A percentile compares a stretch with the other conserved stretches of the same genome.
phyloP scores from a whole-genome alignment of 2,888 invertebrate genomes.

The Ochropacha duplaris region DNA sequence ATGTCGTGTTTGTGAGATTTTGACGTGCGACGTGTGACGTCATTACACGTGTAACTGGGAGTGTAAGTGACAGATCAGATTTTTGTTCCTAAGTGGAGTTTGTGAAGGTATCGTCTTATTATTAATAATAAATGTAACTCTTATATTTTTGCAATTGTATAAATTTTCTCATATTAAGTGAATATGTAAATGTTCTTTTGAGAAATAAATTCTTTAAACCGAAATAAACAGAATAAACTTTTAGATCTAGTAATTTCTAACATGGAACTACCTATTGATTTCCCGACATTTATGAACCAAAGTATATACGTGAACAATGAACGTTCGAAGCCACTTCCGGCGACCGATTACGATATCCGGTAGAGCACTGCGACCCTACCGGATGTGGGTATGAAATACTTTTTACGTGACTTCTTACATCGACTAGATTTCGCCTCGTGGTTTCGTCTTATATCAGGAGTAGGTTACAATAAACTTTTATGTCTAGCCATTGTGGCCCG shows the following conservation, averaged over 20 bases:
- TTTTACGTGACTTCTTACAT: constrained; percentile 33
- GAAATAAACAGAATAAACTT: too few species aligned
- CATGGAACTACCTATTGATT: not conserved
- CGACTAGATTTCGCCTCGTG: too few species aligned
- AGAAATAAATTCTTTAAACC: too few species aligned
- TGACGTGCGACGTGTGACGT: not conserved
- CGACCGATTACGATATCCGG: constrained; percentile 49
- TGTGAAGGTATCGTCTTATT: too few species aligned
- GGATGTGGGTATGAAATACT: constrained; percentile 39
- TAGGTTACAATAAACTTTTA: too few species aligned
- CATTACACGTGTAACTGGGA: not conserved
- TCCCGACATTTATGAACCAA: not conserved
- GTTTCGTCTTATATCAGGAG: too few species aligned
- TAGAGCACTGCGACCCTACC: constrained; percentile 25
- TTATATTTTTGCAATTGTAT: too few species aligned
- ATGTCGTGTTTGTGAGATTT: not conserved
- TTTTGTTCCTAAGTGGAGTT: not conserved
- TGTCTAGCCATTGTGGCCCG: too few species aligned
- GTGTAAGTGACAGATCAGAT: not conserved
- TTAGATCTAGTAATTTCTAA: too few species aligned
- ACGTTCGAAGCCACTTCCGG: constrained; percentile 41
- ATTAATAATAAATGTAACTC: too few species aligned
- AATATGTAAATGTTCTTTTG: too few species aligned
- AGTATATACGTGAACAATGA: constrained; percentile 37
- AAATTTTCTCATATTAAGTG: too few species aligned